Evolutionary conservation across 2,888 invertebrate species (phyloP).

Genomic region (Buathra laborator): DNA sequence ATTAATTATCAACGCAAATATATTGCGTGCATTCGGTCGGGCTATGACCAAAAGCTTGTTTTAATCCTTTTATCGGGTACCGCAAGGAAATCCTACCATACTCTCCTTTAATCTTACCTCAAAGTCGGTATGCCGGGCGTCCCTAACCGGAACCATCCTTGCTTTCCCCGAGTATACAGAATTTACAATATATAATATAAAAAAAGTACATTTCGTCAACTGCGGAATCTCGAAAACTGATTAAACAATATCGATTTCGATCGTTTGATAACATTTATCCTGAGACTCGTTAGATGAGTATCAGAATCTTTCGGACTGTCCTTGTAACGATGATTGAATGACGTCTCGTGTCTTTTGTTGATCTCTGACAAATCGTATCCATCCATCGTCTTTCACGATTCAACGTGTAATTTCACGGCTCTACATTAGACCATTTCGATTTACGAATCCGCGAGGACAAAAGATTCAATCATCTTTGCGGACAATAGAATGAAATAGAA

Average conservation of each 20-base stretch:
- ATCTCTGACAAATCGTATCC: background rate
- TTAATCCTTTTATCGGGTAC: background rate
- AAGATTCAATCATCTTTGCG: background rate
- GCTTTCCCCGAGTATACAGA: no score
- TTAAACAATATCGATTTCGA: no score
- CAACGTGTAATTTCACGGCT: background rate
- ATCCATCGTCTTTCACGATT: background rate
- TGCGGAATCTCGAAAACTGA: no score
- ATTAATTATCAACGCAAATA: slow-evolving; percentile 34
- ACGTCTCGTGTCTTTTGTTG: background rate
- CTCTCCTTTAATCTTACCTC: background rate
- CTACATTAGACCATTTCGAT: background rate
- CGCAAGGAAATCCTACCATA: background rate
- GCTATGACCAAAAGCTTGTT: background rate
- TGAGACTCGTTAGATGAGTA: no score
- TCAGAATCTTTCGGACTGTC: background rate
- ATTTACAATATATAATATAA: no score
- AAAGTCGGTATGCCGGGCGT: background rate
- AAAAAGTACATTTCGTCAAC: no score
- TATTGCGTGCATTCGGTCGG: background rate
- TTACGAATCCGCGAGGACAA: background rate
- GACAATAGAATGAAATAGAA: background rate
- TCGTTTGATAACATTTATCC: no score
- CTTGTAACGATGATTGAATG: background rate
- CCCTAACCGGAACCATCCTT: no score